These are phyloP conservation scores for Bos taurus DNA, from an alignment of 2,113 vertebrate species.

Conservation along the genomic window ARS-UCD2.0 NC_037331.1:97695001-97695500, in stretches of 20 bases:
- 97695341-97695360: neutral
- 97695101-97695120: neutral
- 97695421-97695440: neutral
- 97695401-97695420: neutral
- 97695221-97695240: neutral
- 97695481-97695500: neutral
- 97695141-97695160: neutral
- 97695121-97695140: neutral
- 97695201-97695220: neutral
- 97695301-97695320: neutral
- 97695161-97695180: neutral
- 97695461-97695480: neutral
- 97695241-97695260: neutral
- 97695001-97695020: neutral
- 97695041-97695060: neutral
- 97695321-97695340: neutral
- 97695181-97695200: neutral
- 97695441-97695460: neutral
- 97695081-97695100: neutral
- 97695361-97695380: neutral
- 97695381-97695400: neutral
- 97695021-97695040: neutral
- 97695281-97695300: neutral
- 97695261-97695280: neutral
- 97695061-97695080: neutral